Conservation (phyloP, 2,888 invertebrate genomes). For the Chrysolina oricalcia region DNA sequence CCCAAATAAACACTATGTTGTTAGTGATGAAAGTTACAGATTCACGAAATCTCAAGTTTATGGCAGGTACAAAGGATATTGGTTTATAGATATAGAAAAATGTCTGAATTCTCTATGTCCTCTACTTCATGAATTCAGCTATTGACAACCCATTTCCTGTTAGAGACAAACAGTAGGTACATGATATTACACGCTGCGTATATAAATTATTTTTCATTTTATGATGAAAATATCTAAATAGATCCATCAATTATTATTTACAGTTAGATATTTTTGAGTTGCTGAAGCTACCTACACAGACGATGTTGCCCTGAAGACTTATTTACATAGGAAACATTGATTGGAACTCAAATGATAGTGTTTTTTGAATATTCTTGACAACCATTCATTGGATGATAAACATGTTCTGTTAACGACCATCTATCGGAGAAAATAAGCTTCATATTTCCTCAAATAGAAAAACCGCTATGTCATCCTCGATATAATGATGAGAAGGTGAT, state of each 20-base stretch:
- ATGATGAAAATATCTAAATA: no score
- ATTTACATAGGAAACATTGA: not conserved
- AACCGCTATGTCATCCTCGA: not conserved
- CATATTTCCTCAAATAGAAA: not conserved
- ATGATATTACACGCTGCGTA: no score
- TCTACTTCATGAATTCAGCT: no score
- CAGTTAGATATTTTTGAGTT: not conserved
- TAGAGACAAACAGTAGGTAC: no score
- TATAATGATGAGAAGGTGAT: not conserved
- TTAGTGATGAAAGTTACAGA: no score
- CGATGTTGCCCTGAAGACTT: not conserved
- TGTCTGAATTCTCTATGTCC: no score
- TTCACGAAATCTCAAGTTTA: no score
- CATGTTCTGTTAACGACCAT: conserved; percentile 1
- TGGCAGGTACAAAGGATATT: no score
- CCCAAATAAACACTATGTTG: no score
- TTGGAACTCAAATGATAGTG: not conserved
- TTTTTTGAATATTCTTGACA: conserved; percentile 6
- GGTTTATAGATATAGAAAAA: no score
- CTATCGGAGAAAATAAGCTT: not conserved
- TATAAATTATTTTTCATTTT: no score
- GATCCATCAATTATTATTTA: not conserved
- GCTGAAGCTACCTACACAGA: not conserved
- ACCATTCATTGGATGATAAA: not conserved
- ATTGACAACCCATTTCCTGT: no score